phyloP scores from a whole-genome alignment of 2,888 invertebrate species.

The Bhutanitis thaidina region DNA sequence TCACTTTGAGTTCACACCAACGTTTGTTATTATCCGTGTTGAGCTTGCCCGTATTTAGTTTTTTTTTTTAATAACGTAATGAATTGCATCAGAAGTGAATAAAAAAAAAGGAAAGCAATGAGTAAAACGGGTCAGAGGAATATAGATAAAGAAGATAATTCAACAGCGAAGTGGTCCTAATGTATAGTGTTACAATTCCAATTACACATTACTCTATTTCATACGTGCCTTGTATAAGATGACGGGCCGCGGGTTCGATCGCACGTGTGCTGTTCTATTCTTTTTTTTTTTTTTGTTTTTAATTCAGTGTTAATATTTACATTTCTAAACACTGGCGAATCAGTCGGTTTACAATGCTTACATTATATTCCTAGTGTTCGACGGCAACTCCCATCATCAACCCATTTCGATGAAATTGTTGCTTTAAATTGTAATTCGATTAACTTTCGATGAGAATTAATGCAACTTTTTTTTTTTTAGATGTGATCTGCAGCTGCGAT shows the following conservation, averaged over 20 bases:
- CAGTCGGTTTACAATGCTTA: constrained; percentile 54
- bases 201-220: background rate
- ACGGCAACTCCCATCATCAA: background rate
- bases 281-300: too few species aligned
- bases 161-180: background rate
- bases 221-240: constrained; percentile 12
- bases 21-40: too few species aligned
- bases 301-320: constrained; percentile 70
- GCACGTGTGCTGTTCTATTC: constrained; percentile 50
- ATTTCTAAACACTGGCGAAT: constrained; percentile 71
- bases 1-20: too few species aligned
- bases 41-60: too few species aligned
- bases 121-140: background rate
- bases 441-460: background rate
- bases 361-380: background rate
- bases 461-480: background rate
- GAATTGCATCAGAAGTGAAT: too few species aligned
- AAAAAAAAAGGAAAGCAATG: background rate
- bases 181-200: constrained; percentile 19
- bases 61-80: too few species aligned
- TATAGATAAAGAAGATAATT: background rate
- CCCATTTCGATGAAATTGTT: background rate
- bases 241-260: constrained; percentile 48
- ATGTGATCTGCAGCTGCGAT: too few species aligned
- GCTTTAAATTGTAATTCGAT: background rate